phyloP scores from a whole-genome alignment of 2,113 vertebrate species.

The Anguilla japonica region DNA sequence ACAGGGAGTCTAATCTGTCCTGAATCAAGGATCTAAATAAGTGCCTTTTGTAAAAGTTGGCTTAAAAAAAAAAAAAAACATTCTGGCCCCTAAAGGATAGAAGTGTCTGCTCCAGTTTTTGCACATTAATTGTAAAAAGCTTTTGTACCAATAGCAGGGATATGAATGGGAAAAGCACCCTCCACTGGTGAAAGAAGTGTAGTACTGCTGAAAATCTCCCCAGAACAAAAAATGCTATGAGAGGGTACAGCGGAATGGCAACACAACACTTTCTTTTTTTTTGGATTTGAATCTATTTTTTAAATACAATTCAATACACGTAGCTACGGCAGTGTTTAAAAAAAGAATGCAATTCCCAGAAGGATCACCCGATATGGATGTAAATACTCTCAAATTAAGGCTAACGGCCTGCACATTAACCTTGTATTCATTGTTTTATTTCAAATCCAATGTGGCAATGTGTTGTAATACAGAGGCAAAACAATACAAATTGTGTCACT shows the following conservation, averaged over 20 bases:
- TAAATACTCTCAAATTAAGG: no score
- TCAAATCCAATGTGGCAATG: no score
- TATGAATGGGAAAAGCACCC: constrained; percentile 2
- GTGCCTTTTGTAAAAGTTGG: background rate
- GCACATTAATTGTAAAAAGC: background rate
- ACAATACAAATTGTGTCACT: no score
- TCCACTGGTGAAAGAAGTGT: constrained; percentile 22
- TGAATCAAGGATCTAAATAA: background rate
- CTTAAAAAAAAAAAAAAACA: background rate
- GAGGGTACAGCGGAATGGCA: background rate
- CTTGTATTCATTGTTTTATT: no score
- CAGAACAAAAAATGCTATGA: background rate
- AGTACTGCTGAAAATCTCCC: background rate
- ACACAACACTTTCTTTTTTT: background rate
- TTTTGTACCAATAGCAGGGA: background rate
- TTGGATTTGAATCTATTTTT: background rate
- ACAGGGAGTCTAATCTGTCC: background rate
- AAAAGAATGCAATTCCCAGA: background rate
- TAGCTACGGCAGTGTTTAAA: background rate
- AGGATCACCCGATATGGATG: no score
- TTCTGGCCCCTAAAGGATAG: background rate
- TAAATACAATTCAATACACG: background rate
- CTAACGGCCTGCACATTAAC: no score
- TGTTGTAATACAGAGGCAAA: no score
- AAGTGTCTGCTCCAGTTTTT: background rate